Conservation (phyloP, 2,888 invertebrate species). For the Nomada fucata region DNA sequence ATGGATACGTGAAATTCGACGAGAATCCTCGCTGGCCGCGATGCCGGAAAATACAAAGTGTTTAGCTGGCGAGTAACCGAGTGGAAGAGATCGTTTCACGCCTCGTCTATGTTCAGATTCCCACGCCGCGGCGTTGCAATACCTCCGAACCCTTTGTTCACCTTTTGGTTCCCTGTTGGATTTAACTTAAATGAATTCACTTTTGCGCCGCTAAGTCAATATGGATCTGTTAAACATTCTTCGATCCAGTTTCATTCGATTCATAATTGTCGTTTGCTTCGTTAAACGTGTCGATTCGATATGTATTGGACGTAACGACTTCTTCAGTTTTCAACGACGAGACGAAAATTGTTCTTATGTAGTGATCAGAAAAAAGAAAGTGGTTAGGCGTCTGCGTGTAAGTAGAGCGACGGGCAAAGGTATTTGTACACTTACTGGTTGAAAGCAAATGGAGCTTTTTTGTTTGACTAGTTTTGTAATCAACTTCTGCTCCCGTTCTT, state of each 20-base stretch:
- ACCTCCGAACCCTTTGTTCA: constrained; percentile 1
- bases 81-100: constrained; percentile 64
- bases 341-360: not conserved
- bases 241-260: constrained; percentile 12
- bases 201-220: constrained; percentile 3
- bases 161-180: constrained; percentile 16
- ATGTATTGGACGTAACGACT: not conserved
- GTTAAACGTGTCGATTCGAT: not conserved
- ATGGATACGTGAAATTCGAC: constrained; percentile 78
- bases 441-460: too few relatives aligned
- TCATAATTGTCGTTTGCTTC: not conserved
- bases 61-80: constrained; percentile 63
- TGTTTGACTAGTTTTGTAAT: too few relatives aligned
- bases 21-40: constrained; percentile 72
- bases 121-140: constrained; percentile 37
- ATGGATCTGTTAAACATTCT: not conserved
- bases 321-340: not conserved
- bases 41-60: constrained; percentile 73
- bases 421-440: too few relatives aligned
- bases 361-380: not conserved
- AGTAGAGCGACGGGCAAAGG: too few relatives aligned
- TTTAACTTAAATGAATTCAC: constrained; percentile 44
- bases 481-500: too few relatives aligned
- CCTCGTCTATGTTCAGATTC: constrained; percentile 48
- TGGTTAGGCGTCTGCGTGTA: not conserved